Percentiles rank a stretch among this genome's conserved stretches.
Conservation (phyloP, 2,113 vertebrate genomes). For the Platichthys stellatus region DNA sequence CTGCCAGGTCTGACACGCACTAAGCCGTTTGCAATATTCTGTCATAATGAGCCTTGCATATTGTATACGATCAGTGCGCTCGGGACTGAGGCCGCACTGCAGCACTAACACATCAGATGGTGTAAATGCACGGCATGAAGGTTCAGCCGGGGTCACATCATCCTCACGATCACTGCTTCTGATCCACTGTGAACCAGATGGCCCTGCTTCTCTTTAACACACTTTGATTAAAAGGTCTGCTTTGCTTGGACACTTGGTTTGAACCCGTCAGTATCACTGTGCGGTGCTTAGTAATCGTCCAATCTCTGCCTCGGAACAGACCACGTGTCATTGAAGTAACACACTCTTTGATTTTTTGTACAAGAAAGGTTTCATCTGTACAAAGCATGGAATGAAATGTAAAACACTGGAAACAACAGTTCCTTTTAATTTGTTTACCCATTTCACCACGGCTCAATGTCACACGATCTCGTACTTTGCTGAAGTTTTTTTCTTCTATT, state of each 20-base stretch:
- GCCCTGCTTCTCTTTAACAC: slow-evolving; percentile 58
- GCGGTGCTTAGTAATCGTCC: not conserved
- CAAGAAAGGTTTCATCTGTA: not conserved
- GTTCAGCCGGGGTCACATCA: slow-evolving; percentile 62
- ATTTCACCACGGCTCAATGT: too few species aligned
- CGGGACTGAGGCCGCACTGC: slow-evolving; percentile 34
- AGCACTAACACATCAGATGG: slow-evolving; percentile 70
- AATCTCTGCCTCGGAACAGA: not conserved
- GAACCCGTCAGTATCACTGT: slow-evolving; percentile 16
- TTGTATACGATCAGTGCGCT: slow-evolving; percentile 56
- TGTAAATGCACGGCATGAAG: slow-evolving; percentile 59
- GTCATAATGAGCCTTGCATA: slow-evolving; percentile 24
- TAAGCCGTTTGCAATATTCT: slow-evolving; percentile 12
- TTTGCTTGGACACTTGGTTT: slow-evolving; percentile 6
- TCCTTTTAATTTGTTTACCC: too few species aligned
- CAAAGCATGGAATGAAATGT: not conserved
- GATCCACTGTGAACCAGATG: slow-evolving; percentile 75
- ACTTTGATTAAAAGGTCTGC: slow-evolving; percentile 53
- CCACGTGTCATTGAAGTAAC: not conserved
- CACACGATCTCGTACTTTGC: too few species aligned
- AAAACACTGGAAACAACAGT: too few species aligned
- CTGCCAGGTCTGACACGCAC: slow-evolving; percentile 13
- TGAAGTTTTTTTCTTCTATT: too few species aligned
- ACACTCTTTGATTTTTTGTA: not conserved
- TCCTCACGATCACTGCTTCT: slow-evolving; percentile 69